Base-by-base conservation (phyloP, 2,113 vertebrate species). In the Rhodinocichla rosea region DNA sequence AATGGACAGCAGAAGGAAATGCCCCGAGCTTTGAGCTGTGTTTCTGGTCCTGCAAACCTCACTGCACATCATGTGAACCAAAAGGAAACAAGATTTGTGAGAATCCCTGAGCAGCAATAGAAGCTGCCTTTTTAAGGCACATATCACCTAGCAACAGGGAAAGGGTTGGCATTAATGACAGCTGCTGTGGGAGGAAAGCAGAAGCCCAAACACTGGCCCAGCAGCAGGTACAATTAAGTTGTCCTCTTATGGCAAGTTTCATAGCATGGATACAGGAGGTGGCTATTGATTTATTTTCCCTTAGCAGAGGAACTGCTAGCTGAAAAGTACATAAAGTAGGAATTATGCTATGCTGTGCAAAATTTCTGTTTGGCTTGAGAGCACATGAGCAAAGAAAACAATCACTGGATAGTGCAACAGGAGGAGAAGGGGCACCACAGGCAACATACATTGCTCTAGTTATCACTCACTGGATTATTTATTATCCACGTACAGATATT, bases 311-410 rank as follows among this genome's bases (percentile, higher is more conserved):
- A 95, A 83, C 69, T 64, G n/a, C 53, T 77, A 81, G 77, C 80
- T 87, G 88, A 81, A 93, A 93, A 90, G 83, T 89, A 89, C 53
- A 94, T 95, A 87, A 89, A 96, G 81, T 13, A 95, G 83, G 44
- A 95, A 96, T 94, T 95, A 94, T 87, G 90, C 83, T 93, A 50
- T 45, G 84, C 87, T 96, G 78, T 88, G 94, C 86, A 94, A 82
- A 94, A 92, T 93, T 95, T 96, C 90, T 94, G 56, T 88, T 96
- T 96, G 93, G 53, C 45, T 93, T 94, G 87, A 95, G 56, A 95
- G 64, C 50, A 27, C 53, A 40, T 50, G 68, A 96, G 89, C 78
- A 70, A 92, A 64, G 83, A 85, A 96, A 90, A 78, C 59, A 81
- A 85, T 92, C 93, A 92, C 16, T 64, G 44, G 59, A 71, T 83